phyloP scores from a whole-genome alignment of 1,140 invertebrate species.

The Episyrphus balteatus region DNA sequence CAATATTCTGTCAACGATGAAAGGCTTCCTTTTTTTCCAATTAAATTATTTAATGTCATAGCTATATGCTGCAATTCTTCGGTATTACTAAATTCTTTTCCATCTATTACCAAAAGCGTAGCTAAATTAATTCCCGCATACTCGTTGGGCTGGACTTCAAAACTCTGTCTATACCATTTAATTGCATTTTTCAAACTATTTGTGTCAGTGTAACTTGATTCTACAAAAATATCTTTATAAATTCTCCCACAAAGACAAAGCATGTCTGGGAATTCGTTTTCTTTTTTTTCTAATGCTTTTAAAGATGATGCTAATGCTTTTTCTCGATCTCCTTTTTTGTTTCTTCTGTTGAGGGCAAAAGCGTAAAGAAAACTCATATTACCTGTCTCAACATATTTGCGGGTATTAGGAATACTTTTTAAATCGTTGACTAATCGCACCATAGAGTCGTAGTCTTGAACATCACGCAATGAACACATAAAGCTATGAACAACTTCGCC shows the following conservation, averaged over 20 bases:
- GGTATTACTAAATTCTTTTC: conserved; percentile 88
- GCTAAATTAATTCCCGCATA: conserved; percentile 99
- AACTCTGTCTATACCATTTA: conserved; percentile 96
- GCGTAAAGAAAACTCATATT: conserved; percentile 90
- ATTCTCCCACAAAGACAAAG: conserved; percentile 96
- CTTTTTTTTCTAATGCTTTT: conserved; percentile 80
- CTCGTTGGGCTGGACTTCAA: conserved; percentile 95
- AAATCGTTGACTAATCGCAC: conserved; percentile 94
- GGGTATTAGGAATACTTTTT: conserved; percentile 81
- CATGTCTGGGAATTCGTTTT: conserved; percentile 92
- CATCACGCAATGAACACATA: conserved; percentile 82
- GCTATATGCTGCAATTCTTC: conserved; percentile 74
- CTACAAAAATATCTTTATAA: conserved; percentile 98
- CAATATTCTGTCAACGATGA: conserved; percentile 92
- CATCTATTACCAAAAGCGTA: conserved; percentile 93
- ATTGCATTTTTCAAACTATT: conserved; percentile 87
- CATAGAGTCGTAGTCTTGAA: conserved; percentile 97
- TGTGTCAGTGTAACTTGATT: conserved; percentile 82
- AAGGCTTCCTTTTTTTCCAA: conserved; percentile 94
- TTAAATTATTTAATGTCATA: conserved; percentile 92
- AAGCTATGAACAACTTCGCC: conserved; percentile 90
- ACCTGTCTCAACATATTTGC: conserved; percentile 78
- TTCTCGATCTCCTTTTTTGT: conserved; percentile 87
- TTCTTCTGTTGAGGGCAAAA: conserved; percentile 93
- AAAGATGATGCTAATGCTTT: conserved; percentile 86